Conservation (phyloP, 2,797 vertebrate species). For the Poecilia picta region DNA sequence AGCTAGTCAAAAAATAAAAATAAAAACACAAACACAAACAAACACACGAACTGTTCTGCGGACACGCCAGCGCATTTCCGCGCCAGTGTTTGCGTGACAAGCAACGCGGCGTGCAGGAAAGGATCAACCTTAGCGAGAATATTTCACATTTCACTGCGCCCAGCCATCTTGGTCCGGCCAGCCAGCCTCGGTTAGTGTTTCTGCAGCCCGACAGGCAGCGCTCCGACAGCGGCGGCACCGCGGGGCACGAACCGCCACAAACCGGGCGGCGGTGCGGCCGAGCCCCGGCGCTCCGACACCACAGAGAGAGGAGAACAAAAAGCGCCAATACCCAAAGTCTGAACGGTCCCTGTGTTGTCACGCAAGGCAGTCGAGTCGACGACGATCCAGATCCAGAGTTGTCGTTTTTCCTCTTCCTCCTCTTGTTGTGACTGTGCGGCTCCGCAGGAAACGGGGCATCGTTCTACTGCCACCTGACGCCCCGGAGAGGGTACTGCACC, state of each 20-base stretch:
- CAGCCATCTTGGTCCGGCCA: conserved; percentile 76
- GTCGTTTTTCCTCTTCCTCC: conserved; percentile 82
- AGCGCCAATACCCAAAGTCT: conserved; percentile 69
- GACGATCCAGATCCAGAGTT: conserved; percentile 78
- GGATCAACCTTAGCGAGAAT: conserved; percentile 57
- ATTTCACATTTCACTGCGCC: conserved; percentile 81
- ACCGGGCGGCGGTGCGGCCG: neutral
- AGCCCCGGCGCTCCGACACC: neutral
- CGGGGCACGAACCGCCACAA: conserved; percentile 6
- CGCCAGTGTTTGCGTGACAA: conserved; percentile 37
- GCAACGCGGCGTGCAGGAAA: conserved; percentile 24
- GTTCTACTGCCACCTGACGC: conserved; percentile 65
- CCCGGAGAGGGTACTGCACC: conserved; percentile 52
- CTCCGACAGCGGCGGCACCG: conserved; percentile 19
- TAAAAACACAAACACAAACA: conserved; percentile 27
- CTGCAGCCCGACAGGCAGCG: conserved; percentile 58
- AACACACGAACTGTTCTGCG: conserved; percentile 25
- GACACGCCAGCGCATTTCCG: neutral
- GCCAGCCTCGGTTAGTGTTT: conserved; percentile 77
- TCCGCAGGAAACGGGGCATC: conserved; percentile 58
- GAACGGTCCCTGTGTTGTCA: conserved; percentile 77
- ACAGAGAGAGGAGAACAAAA: conserved; percentile 22
- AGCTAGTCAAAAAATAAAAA: conserved; percentile 13
- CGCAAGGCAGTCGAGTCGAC: conserved; percentile 78
- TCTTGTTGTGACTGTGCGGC: conserved; percentile 74